A percentile compares a stretch with the other conserved stretches of the same genome.
Conservation (phyloP, 2,888 invertebrate species). For the Torymus aiolomorphi region DNA sequence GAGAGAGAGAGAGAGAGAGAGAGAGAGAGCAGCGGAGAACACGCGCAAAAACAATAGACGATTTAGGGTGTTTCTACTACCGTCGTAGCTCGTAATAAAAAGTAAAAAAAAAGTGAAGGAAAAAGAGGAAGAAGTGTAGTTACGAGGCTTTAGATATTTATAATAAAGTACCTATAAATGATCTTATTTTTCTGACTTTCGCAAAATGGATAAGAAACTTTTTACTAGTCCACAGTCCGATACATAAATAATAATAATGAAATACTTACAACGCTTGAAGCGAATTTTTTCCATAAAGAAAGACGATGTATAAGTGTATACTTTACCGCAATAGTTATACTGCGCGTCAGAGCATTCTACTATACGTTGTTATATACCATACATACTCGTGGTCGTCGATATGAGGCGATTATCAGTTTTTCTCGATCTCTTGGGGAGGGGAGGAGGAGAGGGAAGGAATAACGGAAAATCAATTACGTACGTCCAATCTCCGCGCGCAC, state of each 20-base stretch:
- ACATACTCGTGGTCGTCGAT: too few relatives aligned
- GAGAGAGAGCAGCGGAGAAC: neutral
- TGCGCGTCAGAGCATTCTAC: conserved; percentile 5
- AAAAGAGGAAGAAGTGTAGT: neutral
- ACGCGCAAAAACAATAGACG: neutral
- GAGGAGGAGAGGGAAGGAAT: too few relatives aligned
- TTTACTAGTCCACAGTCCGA: conserved; percentile 16
- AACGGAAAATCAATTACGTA: conserved; percentile 26
- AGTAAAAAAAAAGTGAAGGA: neutral
- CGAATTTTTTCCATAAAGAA: conserved; percentile 34
- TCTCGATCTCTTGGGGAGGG: too few relatives aligned
- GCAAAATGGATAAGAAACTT: conserved; percentile 1
- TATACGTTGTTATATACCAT: conserved; percentile 31
- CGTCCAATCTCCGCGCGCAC: conserved; percentile 29
- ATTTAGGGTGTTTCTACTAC: conserved; percentile 42
- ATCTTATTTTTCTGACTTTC: conserved; percentile 43
- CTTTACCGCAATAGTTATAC: conserved; percentile 20
- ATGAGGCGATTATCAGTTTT: too few relatives aligned
- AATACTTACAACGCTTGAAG: conserved; percentile 16
- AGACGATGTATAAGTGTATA: conserved; percentile 39
- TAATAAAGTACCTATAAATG: conserved; percentile 26
- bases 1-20: too few relatives aligned
- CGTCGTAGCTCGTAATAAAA: conserved; percentile 14
- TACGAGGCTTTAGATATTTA: conserved; percentile 48
- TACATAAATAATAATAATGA: conserved; percentile 38